phyloP scores from a whole-genome alignment of 2,113 vertebrate genomes.

The Myodes glareolus region DNA sequence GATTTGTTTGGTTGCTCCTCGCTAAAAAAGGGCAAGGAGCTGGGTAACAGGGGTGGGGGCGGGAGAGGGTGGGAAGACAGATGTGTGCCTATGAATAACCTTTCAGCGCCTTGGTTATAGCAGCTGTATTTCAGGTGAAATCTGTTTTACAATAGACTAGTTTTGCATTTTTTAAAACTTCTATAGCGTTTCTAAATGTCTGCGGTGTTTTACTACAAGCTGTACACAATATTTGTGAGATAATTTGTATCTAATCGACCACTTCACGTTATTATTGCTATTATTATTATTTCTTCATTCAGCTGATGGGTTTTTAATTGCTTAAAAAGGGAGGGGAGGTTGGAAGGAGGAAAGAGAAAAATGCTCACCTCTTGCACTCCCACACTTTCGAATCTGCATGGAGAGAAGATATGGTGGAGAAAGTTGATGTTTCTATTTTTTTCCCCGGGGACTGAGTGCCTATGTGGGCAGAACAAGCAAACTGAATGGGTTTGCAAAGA shows the following conservation, averaged over 20 bases:
- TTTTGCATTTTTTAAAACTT: slow-evolving; percentile 87
- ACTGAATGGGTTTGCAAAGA: slow-evolving; percentile 52
- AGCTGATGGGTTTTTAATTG: slow-evolving; percentile 69
- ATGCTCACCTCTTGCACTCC: slow-evolving; percentile 12
- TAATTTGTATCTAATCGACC: slow-evolving; percentile 84
- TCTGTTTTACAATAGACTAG: slow-evolving; percentile 90
- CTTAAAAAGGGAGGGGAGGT: slow-evolving; percentile 38
- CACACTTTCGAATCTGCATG: slow-evolving; percentile 38
- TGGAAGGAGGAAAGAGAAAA: slow-evolving; percentile 57
- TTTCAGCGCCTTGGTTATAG: slow-evolving; percentile 97
- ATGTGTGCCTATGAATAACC: slow-evolving; percentile 97
- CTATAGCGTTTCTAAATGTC: slow-evolving; percentile 86
- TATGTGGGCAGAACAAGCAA: slow-evolving; percentile 48
- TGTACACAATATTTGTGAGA: slow-evolving; percentile 90
- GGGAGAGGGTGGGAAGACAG: slow-evolving; percentile 87
- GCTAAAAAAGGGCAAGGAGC: slow-evolving; percentile 86
- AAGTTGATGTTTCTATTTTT: background rate
- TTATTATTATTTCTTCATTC: slow-evolving; percentile 72
- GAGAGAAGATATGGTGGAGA: slow-evolving; percentile 53
- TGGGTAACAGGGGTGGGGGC: background rate
- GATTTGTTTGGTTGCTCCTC: slow-evolving; percentile 85
- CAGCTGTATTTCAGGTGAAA: slow-evolving; percentile 91
- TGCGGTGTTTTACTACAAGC: slow-evolving; percentile 88
- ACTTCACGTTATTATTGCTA: slow-evolving; percentile 69
- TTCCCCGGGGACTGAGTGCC: background rate